Percentiles rank a stretch among this genome's conserved stretches.
Evolutionary conservation across 1,140 invertebrate species (phyloP).

Genomic region (Orchestia grillus): DNA sequence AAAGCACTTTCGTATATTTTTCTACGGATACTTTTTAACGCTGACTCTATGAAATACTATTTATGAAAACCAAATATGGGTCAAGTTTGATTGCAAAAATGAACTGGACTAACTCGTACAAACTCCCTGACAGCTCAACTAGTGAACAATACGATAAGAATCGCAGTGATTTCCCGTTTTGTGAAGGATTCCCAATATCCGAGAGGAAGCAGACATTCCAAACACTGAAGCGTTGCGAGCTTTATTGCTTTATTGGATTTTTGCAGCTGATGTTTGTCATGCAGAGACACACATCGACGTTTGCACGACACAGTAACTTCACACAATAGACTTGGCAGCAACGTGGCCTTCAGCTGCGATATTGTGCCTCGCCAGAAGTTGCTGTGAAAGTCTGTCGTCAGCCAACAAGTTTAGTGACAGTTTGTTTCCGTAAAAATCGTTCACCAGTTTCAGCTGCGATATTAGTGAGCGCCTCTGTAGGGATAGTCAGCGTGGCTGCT

Average conservation of each 20-base stretch:
- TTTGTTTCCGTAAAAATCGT: too few relatives aligned
- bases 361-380: background rate
- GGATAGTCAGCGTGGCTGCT: too few relatives aligned
- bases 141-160: background rate
- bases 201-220: background rate
- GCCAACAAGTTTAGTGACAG: background rate
- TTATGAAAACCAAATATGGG: too few relatives aligned
- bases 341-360: background rate
- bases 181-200: background rate
- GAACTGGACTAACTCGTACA: too few relatives aligned
- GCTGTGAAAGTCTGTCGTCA: background rate
- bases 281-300: background rate
- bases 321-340: background rate
- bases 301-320: constrained; percentile 7
- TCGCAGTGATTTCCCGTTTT: background rate
- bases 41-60: too few relatives aligned
- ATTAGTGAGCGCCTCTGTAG: too few relatives aligned
- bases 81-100: too few relatives aligned
- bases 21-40: too few relatives aligned
- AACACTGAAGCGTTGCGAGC: background rate
- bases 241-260: constrained; percentile 10
- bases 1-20: too few relatives aligned
- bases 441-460: too few relatives aligned
- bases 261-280: background rate
- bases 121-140: too few relatives aligned